A percentile compares a stretch with the other conserved stretches of the same genome.
Conservation (phyloP, 2,888 invertebrate genomes). For the Lymantria dispar region DNA sequence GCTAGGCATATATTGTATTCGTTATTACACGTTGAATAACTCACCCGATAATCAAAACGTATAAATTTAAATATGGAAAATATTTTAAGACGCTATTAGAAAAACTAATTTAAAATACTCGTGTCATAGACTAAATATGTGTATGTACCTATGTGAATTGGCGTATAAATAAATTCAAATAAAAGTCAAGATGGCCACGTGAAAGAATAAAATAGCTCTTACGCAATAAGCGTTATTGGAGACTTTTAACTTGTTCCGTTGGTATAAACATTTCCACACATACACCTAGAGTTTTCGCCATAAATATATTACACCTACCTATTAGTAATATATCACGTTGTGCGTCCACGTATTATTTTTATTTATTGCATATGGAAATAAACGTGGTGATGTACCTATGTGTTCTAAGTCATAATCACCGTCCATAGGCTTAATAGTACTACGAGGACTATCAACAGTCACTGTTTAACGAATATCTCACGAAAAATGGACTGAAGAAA, state of each 20-base stretch:
- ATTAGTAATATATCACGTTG: slow-evolving; percentile 21
- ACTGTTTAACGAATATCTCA: no score
- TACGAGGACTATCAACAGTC: no score
- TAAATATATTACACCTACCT: slow-evolving; percentile 35
- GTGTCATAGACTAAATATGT: slow-evolving; percentile 4
- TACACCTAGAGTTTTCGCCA: slow-evolving; percentile 36
- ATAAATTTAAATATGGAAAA: background rate
- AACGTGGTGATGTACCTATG: no score
- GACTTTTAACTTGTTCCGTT: slow-evolving; percentile 42
- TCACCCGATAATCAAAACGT: background rate
- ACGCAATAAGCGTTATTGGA: slow-evolving; percentile 48
- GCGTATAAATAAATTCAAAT: slow-evolving; percentile 48
- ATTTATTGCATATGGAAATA: background rate
- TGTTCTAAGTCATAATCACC: no score
- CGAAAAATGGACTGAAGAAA: no score
- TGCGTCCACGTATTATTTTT: slow-evolving; percentile 19
- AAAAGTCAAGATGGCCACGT: slow-evolving; percentile 37
- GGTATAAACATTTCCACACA: slow-evolving; percentile 56
- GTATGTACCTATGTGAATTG: slow-evolving; percentile 40
- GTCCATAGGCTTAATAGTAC: no score
- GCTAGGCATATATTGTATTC: no score
- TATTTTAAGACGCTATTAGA: slow-evolving; percentile 21
- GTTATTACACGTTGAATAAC: background rate
- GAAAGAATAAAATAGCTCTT: slow-evolving; percentile 47
- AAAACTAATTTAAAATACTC: slow-evolving; percentile 21